These are phyloP conservation scores for Drosophila algonquin DNA, from an alignment of 2,888 invertebrate species.

Conservation along the genomic window DNA sequence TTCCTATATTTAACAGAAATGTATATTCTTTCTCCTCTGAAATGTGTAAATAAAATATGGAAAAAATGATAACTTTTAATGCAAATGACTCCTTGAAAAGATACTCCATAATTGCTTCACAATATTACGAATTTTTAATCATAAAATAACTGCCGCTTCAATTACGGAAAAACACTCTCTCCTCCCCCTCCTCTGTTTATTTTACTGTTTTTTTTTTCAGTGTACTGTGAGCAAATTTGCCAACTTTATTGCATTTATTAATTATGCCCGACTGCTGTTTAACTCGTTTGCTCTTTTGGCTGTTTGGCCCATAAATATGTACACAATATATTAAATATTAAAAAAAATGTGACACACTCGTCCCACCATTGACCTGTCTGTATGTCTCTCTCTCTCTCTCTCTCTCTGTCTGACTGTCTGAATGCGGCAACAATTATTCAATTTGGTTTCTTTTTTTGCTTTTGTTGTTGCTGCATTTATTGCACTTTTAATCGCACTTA, in stretches of 20 bases:
- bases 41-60: neutral
- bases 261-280: constrained; percentile 40
- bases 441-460: constrained; percentile 27
- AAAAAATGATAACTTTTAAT: neutral
- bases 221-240: constrained; percentile 38
- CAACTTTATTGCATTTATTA: constrained; percentile 45
- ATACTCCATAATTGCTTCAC: neutral
- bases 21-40: neutral
- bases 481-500: constrained; percentile 54
- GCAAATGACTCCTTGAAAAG: neutral
- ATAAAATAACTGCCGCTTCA: constrained; percentile 21
- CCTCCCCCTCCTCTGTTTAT: neutral
- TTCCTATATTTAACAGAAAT: too few relatives aligned
- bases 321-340: constrained; percentile 26
- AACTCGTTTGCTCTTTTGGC: constrained; percentile 40
- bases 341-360: constrained; percentile 26
- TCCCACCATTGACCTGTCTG: neutral
- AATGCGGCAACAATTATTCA: constrained; percentile 34
- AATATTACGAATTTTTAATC: neutral
- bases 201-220: neutral
- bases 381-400: neutral
- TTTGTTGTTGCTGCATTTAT: constrained; percentile 26
- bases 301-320: constrained; percentile 28
- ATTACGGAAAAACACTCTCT: constrained; percentile 23
- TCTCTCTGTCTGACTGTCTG: neutral